Base-by-base conservation (phyloP, 2,113 vertebrate genomes). In the Oceanites oceanicus region DNA sequence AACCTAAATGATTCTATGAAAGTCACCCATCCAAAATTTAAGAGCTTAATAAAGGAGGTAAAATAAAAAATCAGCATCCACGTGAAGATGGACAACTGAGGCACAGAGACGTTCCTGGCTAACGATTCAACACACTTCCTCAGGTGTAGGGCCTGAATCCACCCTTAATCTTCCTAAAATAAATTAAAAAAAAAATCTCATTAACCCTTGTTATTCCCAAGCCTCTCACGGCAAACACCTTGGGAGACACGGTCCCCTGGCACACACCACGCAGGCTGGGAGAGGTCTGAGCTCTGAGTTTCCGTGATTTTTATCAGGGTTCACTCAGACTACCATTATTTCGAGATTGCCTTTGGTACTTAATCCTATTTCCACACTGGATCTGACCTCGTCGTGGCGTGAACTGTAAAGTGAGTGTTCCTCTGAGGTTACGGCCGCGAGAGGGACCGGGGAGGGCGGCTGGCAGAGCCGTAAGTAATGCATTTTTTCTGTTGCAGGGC, bases 361-460 rank as follows among this genome's bases (percentile, higher is more conserved):
- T 32, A 78, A 85, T 92, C 95, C 95, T 82, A 15, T 94, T 94
- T 86, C 91, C 94, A 74, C 86, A 89, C 50, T 30, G 94, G 88
- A 61, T 91, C 49, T 92, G 96, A 96, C 91, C 92, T 26, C 70
- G 44, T 20, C 23, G 63, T 13, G 76, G 86, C 14, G 19, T 40
- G 53, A 90, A 44, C 90, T 94, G 90, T 95, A 95, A 97, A 94
- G 70, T 74, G 94, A 97, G 94, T 70, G 89, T 27, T 96, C 94
- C 92, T 96, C 72, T 29, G 66, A 97, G 97, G 87, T 93, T 92
- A 89, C 27, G 20, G 91, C 81, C 47, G 49, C 6, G 30, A 58
- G 92, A 88, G 53, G 58, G 96, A 89, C 26, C 16, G 15, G 94
- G 75, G 91, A 82, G 40, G 93, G 93, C 1, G 36, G 53, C 62